These are phyloP conservation scores for Busseola fusca DNA, from an alignment of 2,888 invertebrate genomes.

Conservation along the genomic window DNA sequence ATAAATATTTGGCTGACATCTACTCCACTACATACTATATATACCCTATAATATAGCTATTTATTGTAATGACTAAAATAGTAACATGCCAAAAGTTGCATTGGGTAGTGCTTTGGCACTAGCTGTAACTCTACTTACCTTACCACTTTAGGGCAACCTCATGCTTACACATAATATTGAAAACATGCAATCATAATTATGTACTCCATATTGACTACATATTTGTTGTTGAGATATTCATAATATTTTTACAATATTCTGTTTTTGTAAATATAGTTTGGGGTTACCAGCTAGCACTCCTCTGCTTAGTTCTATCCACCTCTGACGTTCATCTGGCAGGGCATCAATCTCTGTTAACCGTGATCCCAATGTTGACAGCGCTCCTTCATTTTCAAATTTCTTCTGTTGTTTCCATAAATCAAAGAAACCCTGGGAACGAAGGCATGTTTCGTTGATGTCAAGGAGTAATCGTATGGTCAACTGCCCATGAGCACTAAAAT, in stretches of 20 bases:
- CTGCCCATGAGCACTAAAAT: conserved; percentile 91
- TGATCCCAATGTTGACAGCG: conserved; percentile 91
- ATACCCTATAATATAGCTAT: conserved; percentile 18
- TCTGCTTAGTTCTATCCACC: conserved; percentile 91
- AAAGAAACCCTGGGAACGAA: conserved; percentile 96
- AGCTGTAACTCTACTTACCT: conserved; percentile 17
- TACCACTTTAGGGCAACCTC: conserved; percentile 4
- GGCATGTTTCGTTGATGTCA: conserved; percentile 97
- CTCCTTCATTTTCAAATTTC: conserved; percentile 94
- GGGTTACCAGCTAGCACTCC: conserved; percentile 90
- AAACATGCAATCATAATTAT: background rate
- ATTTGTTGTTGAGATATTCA: too few relatives aligned
- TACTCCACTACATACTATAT: conserved; percentile 14
- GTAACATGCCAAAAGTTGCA: conserved; percentile 28
- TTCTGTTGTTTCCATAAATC: conserved; percentile 97
- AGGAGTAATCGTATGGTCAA: conserved; percentile 96
- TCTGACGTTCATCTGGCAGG: conserved; percentile 88
- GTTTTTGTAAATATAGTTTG: conserved; percentile 8
- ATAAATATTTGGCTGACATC: conserved; percentile 43
- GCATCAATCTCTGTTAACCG: conserved; percentile 92
- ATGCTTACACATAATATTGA: conserved; percentile 4
- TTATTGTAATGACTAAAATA: conserved; percentile 26
- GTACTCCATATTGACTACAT: background rate
- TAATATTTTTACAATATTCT: background rate
- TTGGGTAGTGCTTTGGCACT: conserved; percentile 28